These are phyloP conservation scores for Lateolabrax maculatus DNA, from an alignment of 2,797 vertebrate genomes.

Conservation along the genomic window DNA sequence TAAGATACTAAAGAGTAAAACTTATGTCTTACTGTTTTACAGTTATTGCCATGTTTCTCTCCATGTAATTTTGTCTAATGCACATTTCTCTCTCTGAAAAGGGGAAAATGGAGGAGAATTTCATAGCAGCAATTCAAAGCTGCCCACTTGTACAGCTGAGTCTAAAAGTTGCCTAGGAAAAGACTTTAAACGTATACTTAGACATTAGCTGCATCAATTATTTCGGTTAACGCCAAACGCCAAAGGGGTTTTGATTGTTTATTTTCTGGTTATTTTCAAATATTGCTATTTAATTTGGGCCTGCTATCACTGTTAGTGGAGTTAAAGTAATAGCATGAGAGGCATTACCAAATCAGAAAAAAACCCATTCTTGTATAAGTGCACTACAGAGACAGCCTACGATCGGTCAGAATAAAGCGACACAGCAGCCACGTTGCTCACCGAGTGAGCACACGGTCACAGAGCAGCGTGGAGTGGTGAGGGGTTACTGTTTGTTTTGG, in stretches of 20 bases:
- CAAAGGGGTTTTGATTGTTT: constrained; percentile 13
- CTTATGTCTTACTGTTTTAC: neutral
- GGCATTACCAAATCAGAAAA: neutral
- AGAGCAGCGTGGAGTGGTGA: neutral
- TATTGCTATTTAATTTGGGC: neutral
- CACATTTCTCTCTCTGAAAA: constrained; percentile 7
- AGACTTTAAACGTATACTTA: neutral
- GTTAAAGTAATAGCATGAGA: neutral
- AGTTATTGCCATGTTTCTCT: neutral
- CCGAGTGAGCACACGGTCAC: neutral
- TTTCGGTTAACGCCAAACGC: neutral
- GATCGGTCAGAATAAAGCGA: neutral
- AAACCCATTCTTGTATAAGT: neutral
- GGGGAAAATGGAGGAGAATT: constrained; percentile 21
- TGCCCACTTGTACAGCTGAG: constrained; percentile 15
- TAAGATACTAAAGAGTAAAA: neutral
- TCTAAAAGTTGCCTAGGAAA: constrained; percentile 4
- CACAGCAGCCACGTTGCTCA: neutral
- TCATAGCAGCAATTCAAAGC: constrained; percentile 8
- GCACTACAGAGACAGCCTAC: neutral
- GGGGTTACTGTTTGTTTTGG: neutral
- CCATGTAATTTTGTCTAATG: constrained; percentile 21
- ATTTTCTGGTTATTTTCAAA: constrained; percentile 1
- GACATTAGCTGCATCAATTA: neutral
- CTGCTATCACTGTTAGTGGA: neutral